Evolutionary conservation across 2,797 vertebrate species (phyloP).

Genomic region (Phataginus tricuspis): DNA sequence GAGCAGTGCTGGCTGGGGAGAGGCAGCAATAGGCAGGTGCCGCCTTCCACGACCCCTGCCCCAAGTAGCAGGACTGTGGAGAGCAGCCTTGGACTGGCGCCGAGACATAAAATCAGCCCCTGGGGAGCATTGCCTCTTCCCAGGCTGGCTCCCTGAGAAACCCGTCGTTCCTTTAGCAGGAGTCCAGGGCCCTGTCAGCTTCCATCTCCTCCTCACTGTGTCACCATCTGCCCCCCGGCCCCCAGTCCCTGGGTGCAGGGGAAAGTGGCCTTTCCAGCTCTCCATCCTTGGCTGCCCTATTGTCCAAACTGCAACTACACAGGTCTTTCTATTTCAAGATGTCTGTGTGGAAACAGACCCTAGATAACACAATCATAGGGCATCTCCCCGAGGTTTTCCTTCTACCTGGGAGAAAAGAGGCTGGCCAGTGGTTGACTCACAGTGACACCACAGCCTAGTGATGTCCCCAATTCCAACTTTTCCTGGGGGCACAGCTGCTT

Average conservation of each 20-base stretch:
- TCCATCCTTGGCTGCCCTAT: neutral
- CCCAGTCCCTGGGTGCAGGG: neutral
- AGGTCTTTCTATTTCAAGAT: neutral
- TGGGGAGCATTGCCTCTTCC: neutral
- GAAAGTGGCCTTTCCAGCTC: neutral
- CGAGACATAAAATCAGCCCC: neutral
- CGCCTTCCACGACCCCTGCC: no score
- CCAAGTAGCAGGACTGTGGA: neutral
- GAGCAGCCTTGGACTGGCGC: neutral
- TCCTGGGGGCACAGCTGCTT: neutral
- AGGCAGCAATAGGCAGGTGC: neutral
- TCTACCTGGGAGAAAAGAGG: neutral
- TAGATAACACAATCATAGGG: neutral
- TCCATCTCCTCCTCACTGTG: neutral
- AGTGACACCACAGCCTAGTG: no score
- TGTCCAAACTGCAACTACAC: neutral
- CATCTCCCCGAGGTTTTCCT: neutral
- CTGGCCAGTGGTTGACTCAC: neutral
- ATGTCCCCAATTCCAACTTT: neutral
- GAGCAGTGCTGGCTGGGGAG: neutral
- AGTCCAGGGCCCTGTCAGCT: neutral
- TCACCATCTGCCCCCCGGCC: neutral
- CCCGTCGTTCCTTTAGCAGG: neutral
- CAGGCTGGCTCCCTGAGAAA: neutral
- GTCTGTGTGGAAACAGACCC: neutral